Evolutionary conservation across 2,113 vertebrate genomes (phyloP).

Genomic region (Coptodon rendalli): DNA sequence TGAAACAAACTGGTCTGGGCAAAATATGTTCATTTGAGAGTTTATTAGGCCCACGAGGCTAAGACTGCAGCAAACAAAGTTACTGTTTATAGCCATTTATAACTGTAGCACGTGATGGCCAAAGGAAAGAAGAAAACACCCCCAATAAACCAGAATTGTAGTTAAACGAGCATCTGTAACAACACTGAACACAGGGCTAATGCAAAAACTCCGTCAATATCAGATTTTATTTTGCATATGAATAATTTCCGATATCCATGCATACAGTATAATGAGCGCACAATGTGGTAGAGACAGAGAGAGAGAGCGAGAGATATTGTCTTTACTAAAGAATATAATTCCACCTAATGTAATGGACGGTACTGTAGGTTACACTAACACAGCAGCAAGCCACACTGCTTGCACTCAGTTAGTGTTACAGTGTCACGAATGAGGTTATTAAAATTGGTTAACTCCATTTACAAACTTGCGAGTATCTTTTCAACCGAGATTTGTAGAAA

Average conservation of each 20-base stretch:
- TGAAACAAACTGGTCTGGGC: neutral
- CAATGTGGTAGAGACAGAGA: slow-evolving; percentile 19
- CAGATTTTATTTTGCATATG: slow-evolving; percentile 66
- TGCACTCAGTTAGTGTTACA: slow-evolving; percentile 44
- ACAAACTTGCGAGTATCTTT: slow-evolving; percentile 30
- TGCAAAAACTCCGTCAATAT: slow-evolving; percentile 23
- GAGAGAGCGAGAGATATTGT: neutral
- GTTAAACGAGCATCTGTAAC: neutral
- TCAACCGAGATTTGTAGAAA: slow-evolving; percentile 3
- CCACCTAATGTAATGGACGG: slow-evolving; percentile 39
- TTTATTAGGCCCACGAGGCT: neutral
- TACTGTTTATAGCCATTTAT: neutral
- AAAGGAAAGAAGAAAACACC: neutral
- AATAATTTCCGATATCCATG: slow-evolving; percentile 65
- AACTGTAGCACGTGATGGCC: neutral
- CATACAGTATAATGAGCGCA: slow-evolving; percentile 59
- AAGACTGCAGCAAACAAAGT: neutral
- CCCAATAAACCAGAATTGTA: neutral
- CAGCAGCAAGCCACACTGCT: slow-evolving; percentile 53
- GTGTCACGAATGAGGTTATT: slow-evolving; percentile 51
- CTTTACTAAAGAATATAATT: slow-evolving; percentile 41
- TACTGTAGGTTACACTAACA: slow-evolving; percentile 53
- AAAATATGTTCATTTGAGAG: neutral
- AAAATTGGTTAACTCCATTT: slow-evolving; percentile 28
- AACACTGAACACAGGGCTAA: neutral